A percentile compares a stretch with the other conserved stretches of the same genome.
phyloP scores from a whole-genome alignment of 1,140 invertebrate species.

The Hyphantria cunea region DNA sequence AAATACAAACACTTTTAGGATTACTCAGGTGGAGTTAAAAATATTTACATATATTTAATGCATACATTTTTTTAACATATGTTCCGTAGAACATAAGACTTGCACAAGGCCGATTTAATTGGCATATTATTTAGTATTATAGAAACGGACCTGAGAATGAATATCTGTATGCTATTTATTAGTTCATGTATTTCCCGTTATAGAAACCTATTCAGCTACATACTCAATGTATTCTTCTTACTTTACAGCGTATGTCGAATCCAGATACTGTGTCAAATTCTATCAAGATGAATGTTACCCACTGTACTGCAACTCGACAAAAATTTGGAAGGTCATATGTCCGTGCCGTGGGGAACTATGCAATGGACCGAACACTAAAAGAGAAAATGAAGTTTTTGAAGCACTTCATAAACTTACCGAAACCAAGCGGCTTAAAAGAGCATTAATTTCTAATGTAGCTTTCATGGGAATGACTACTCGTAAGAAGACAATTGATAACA shows the following conservation, averaged over 20 bases:
- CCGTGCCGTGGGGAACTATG: slow-evolving; percentile 81
- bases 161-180: too few species aligned
- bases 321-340: slow-evolving; percentile 77
- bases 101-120: too few species aligned
- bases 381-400: slow-evolving; percentile 62
- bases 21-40: too few species aligned
- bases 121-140: too few species aligned
- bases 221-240: slow-evolving; percentile 19
- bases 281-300: slow-evolving; percentile 76
- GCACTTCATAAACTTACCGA: slow-evolving; percentile 41
- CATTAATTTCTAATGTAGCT: slow-evolving; percentile 20
- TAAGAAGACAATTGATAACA: slow-evolving; percentile 17
- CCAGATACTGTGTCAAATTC: slow-evolving; percentile 72
- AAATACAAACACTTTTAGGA: too few species aligned
- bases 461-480: slow-evolving; percentile 10
- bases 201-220: too few species aligned
- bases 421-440: slow-evolving; percentile 42
- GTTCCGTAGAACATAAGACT: too few species aligned
- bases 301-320: slow-evolving; percentile 77
- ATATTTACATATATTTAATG: too few species aligned
- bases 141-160: too few species aligned
- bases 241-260: slow-evolving; percentile 67
- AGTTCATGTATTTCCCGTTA: too few species aligned
- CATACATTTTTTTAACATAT: too few species aligned
- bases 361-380: slow-evolving; percentile 69